Evolutionary conservation across 2,797 vertebrate species (phyloP).

Genomic region (Darevskia mixta): DNA sequence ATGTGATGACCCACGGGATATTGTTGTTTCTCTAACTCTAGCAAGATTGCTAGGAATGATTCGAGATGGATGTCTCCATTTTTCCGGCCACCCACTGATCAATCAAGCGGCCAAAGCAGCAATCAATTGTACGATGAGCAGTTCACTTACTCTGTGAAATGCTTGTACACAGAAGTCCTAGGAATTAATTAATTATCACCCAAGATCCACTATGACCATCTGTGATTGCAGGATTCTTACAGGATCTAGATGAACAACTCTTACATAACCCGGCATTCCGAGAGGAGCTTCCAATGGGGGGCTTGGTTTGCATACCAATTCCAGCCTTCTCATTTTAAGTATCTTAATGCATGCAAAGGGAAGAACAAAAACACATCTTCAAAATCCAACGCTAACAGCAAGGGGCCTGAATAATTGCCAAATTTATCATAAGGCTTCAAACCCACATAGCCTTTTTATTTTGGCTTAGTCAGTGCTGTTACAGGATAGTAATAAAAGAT

Average conservation of each 20-base stretch:
- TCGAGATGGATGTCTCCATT: not conserved
- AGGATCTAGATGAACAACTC: not conserved
- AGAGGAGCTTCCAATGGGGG: not conserved
- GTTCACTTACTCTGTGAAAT: not conserved
- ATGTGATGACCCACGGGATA: not conserved
- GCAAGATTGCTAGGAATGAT: not conserved
- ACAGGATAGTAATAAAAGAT: conserved; percentile 6
- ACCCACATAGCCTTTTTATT: not conserved
- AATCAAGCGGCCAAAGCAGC: not conserved
- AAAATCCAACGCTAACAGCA: not conserved
- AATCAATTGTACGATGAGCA: not conserved
- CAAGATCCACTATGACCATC: not conserved
- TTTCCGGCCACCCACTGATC: not conserved
- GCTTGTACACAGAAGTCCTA: not conserved
- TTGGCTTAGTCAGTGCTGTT: not conserved
- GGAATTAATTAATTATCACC: not conserved
- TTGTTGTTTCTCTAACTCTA: not conserved
- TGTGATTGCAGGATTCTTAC: not conserved
- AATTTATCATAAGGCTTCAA: conserved; percentile 12
- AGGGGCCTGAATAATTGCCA: conserved; percentile 6
- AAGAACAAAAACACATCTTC: not conserved
- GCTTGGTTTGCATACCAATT: not conserved
- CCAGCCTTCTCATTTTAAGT: not conserved
- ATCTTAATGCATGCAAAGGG: not conserved
- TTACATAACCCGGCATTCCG: not conserved